phyloP scores from a whole-genome alignment of 1,140 invertebrate genomes.

The Melanaphis sacchari region DNA sequence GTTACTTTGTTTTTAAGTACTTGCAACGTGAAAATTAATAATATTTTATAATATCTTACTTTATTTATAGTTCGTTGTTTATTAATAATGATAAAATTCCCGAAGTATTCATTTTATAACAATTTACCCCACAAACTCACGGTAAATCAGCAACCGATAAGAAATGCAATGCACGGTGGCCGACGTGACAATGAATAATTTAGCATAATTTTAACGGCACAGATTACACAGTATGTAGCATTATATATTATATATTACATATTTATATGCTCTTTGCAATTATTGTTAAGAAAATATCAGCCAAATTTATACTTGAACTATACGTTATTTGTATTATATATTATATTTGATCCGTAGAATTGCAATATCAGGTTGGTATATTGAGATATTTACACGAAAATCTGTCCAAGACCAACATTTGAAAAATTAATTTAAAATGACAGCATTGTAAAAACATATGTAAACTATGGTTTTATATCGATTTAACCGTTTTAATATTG shows the following conservation, averaged over 20 bases:
- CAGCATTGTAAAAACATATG: not conserved
- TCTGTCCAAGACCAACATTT: not conserved
- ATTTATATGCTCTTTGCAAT: not conserved
- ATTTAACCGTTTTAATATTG: not conserved
- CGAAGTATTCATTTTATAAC: conserved; percentile 10
- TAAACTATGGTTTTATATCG: not conserved
- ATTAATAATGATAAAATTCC: not conserved
- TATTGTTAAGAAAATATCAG: conserved; percentile 7
- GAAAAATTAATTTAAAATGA: not conserved
- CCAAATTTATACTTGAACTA: not conserved
- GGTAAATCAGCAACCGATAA: not conserved
- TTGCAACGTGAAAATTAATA: not conserved
- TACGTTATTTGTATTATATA: not conserved
- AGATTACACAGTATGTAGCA: not conserved
- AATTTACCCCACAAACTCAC: not conserved
- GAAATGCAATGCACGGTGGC: conserved; percentile 29
- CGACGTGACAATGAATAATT: conserved; percentile 39
- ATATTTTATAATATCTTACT: not conserved
- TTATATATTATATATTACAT: not conserved
- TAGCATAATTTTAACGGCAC: conserved; percentile 15
- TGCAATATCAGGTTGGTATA: not conserved
- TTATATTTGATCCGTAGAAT: not conserved
- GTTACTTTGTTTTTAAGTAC: not conserved
- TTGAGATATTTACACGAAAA: not conserved
- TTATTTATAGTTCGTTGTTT: not conserved